phyloP scores from a whole-genome alignment of 2,797 vertebrate genomes.

The Malurus leucopterus region DNA sequence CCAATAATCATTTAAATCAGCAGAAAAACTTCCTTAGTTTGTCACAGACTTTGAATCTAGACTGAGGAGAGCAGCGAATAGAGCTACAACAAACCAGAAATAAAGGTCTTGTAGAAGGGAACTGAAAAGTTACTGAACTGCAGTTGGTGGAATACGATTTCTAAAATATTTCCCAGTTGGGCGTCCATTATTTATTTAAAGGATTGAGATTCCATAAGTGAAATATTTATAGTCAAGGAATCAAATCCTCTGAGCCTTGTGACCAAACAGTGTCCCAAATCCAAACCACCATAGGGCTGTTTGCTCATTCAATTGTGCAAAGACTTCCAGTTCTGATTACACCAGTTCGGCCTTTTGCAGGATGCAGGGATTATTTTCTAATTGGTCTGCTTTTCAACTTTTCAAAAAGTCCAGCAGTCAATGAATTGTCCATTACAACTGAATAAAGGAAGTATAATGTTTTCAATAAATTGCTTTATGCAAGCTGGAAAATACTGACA shows the following conservation, averaged over 20 bases:
- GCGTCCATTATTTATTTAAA: not conserved
- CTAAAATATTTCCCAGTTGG: not conserved
- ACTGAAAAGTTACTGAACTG: not conserved
- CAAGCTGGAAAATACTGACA: not conserved
- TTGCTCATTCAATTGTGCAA: not conserved
- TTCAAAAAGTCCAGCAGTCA: not conserved
- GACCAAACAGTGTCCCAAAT: not conserved
- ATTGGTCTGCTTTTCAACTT: not conserved
- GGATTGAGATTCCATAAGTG: not conserved
- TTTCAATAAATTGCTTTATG: not conserved
- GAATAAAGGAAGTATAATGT: not conserved
- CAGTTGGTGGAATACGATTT: not conserved
- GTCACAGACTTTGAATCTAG: not conserved
- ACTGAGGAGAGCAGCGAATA: not conserved
- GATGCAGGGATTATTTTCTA: not conserved
- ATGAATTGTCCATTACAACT: not conserved
- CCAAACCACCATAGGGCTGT: not conserved
- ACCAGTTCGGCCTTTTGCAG: not conserved
- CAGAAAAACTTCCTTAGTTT: not conserved
- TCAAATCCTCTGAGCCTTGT: not conserved
- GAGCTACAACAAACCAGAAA: not conserved
- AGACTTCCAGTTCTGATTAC: not conserved
- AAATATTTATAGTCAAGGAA: not conserved
- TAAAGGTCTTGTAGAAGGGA: not conserved
- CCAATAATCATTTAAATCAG: not conserved